These are phyloP conservation scores for Zoanthus sociatus DNA, from an alignment of 92 coral and sea anemone species.

Conservation along the genomic window DNA sequence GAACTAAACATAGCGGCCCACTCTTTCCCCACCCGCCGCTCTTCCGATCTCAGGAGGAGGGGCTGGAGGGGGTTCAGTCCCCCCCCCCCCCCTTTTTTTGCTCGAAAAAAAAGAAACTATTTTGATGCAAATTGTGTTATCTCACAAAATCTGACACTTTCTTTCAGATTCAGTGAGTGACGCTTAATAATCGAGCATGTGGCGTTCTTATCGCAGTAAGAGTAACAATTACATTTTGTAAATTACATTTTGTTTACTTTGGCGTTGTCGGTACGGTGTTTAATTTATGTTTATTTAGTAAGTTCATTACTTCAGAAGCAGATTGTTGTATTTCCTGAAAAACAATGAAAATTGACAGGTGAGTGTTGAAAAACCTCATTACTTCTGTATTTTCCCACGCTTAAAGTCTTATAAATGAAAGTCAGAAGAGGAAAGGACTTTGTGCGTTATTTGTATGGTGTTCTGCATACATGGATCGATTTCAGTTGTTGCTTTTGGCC, in stretches of 20 bases:
- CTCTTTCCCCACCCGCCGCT: too few relatives aligned
- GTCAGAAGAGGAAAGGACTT: constrained; percentile 22
- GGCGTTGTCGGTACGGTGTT: not conserved
- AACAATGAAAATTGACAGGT: constrained; percentile 20
- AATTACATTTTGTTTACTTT: constrained; percentile 5
- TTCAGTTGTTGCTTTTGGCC: constrained; percentile 22
- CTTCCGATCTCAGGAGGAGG: too few relatives aligned
- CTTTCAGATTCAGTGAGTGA: constrained; percentile 25
- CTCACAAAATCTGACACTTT: constrained; percentile 4
- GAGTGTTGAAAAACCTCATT: constrained; percentile 14
- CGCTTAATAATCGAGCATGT: constrained; percentile 1
- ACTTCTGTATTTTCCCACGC: not conserved
- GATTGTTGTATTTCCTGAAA: constrained; percentile 8
- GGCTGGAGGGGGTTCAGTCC: not conserved
- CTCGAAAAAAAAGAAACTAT: constrained; percentile 12
- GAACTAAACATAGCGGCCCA: too few relatives aligned
- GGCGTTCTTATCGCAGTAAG: constrained; percentile 13
- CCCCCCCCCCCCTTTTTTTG: constrained; percentile 2
- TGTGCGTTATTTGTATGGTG: constrained; percentile 14
- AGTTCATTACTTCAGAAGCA: constrained; percentile 3
- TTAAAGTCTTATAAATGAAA: not conserved
- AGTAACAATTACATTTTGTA: not conserved
- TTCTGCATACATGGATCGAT: constrained; percentile 32
- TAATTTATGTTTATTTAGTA: not conserved
- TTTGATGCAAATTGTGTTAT: constrained; percentile 35